Evolutionary conservation across 2,113 vertebrate genomes (phyloP), one percentile per base, ranked within the genome.

Genomic region (Sclerurus mexicanus): DNA sequence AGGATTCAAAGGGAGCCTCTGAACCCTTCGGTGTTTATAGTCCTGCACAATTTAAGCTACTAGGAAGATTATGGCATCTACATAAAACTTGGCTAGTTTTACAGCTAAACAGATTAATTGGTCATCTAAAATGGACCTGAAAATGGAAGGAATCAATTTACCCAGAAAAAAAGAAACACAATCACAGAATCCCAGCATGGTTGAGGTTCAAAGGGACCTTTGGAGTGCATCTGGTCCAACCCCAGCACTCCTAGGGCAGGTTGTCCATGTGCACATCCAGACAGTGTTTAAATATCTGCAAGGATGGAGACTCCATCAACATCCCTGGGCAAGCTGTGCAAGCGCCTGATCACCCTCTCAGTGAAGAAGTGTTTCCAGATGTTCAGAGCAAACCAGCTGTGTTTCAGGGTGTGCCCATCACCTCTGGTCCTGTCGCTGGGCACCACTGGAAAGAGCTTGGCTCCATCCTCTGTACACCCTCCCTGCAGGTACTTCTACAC

Each of bases 381-480:
- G 33, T 39, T 67, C 37, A 75, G n/a, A 27, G 12, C 7, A 30
- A 91, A 40, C 3, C 0, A 2, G 14, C 21, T 3, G 3, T 5
- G 5, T 49, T 69, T 64, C 66, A 74, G 35, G 1, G 23, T 0
- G 4, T 37, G 44, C 20, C 33, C 35, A 15, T 15, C 0, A 0
- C 30, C 55, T 40, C 49, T 31, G 39, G 37, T 39, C 52, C 47
- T 28, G 31, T 15, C 27, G 58, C 52, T 15, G 6, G 28, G 23
- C 27, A 28, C 24, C 52, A 33, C 37, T 33, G 42, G 4, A 33
- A 75, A 20, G 9, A 78, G 25, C 39, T 27, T 60, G 55, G 25
- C 14, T 52, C 12, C 3, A 1, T 25, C 9, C 30, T 28, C 35
- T 37, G 24, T 11, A 37, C 0, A 0, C 15, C 6, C 4, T 76